Base-by-base conservation (phyloP, 2,888 invertebrate species). In the Conistra vaccinii region DNA sequence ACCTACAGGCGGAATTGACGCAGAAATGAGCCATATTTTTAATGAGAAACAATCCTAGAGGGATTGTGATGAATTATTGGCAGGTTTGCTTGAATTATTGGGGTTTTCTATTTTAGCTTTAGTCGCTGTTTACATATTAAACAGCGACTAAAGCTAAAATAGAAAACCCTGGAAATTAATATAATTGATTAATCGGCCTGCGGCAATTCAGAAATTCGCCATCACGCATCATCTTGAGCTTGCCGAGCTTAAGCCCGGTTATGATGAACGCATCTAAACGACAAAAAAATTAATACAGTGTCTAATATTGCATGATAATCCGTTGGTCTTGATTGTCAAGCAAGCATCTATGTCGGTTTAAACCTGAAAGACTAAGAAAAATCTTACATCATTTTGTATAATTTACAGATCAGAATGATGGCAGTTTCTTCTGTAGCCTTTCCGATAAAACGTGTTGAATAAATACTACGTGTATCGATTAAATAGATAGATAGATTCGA, bases 1-100 rank as follows among this genome's bases (percentile, higher is more conserved):
- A 90, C 87, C 68, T 81, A 75, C 84, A 90, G 86, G 92, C 32
- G 35, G 58, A 62, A 65, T 29, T 88, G 73, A 69, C 2, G 10
- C 53, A 48, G 67, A 76, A 76, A 35, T 73, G 7, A 10, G 2
- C 14, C 12, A n/a, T 48, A 32, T 62, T 70, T 70, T 63, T 53
- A 53, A 12, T n/a, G n/a, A 4, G 4, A 3, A 12, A n/a, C n/a
- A n/a, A 53, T 12, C 12, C 2, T 12, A 53, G 4, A 53, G n/a
- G n/a, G 53, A n/a, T 53, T 53, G 3, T 53, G 4, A 53, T 53
- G 51, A 53, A 53, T 10, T 4, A 53, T 53, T 53, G 51, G n/a
- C 10, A n/a, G 10, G n/a, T 51, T 20, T n/a, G 10, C 3, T 51
- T 53, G 51, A 53, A 53, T 10, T 4, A 53, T 53, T 53, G 51